A percentile compares a stretch with the other conserved stretches of the same genome.
These are phyloP conservation scores for Cuculus canorus DNA, from an alignment of 2,797 vertebrate genomes.

Conservation along the genomic window DNA sequence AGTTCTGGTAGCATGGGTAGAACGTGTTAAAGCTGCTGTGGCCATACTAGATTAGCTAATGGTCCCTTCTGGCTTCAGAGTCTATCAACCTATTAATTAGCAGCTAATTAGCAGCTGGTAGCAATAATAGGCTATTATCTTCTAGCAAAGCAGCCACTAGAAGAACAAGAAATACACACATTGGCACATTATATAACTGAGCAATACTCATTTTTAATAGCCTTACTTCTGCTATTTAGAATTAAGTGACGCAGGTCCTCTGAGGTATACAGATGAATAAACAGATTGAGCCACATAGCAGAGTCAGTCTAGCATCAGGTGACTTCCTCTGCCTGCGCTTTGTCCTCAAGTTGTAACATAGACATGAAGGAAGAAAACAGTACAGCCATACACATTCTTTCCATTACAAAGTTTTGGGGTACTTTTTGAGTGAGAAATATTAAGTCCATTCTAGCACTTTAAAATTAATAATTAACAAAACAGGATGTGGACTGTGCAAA, in stretches of 20 bases:
- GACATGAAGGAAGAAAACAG: neutral
- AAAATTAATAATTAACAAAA: neutral
- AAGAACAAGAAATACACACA: neutral
- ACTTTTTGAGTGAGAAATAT: neutral
- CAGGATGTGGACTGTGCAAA: neutral
- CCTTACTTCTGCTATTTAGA: neutral
- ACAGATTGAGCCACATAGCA: neutral
- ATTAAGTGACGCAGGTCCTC: neutral
- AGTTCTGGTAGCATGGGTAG: neutral
- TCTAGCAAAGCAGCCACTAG: conserved; percentile 16
- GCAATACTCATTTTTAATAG: neutral
- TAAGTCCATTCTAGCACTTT: neutral
- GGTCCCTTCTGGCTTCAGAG: conserved; percentile 41
- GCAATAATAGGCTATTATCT: conserved; percentile 58
- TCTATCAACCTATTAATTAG: conserved; percentile 63
- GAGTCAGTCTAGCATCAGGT: neutral
- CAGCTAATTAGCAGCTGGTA: conserved; percentile 62
- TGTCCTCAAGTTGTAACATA: neutral
- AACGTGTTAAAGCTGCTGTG: conserved; percentile 14
- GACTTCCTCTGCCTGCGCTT: neutral
- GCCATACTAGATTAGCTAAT: conserved; percentile 32
- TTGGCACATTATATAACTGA: neutral
- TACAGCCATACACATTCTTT: neutral
- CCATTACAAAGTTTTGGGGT: neutral
- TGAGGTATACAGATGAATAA: neutral